Evolutionary conservation across 2,797 vertebrate genomes (phyloP).

Genomic region (Enoplosus armatus): DNA sequence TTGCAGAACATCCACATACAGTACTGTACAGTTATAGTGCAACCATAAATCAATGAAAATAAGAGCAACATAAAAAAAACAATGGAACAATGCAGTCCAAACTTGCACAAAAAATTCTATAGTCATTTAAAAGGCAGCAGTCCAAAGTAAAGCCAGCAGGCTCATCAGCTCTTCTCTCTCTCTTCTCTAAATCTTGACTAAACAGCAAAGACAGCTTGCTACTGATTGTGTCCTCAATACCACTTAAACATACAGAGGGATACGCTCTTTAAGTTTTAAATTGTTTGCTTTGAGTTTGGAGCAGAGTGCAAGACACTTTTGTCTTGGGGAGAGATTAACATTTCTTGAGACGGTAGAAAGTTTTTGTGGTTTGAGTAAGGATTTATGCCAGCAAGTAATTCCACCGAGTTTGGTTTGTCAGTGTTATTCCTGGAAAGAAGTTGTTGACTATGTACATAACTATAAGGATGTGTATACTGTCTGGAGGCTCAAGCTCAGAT

Average conservation of each 20-base stretch:
- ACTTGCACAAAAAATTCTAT: not conserved
- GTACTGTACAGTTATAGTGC: not conserved
- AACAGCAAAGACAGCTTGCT: slow-evolving; percentile 44
- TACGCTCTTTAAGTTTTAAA: slow-evolving; percentile 24
- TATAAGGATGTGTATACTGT: slow-evolving; percentile 16
- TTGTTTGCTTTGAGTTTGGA: slow-evolving; percentile 28
- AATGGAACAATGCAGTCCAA: not conserved
- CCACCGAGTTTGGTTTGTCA: slow-evolving; percentile 10
- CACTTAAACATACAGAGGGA: slow-evolving; percentile 32
- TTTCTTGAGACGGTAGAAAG: slow-evolving; percentile 19
- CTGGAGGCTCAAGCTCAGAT: slow-evolving; percentile 5
- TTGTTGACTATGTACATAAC: slow-evolving; percentile 30
- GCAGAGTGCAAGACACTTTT: slow-evolving; percentile 16
- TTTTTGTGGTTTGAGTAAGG: not conserved
- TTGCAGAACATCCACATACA: not conserved
- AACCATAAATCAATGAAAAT: not conserved
- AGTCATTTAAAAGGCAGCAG: not conserved
- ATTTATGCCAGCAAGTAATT: slow-evolving; percentile 3
- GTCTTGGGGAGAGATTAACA: slow-evolving; percentile 10
- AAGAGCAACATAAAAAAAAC: not conserved
- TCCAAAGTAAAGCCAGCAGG: slow-evolving; percentile 8
- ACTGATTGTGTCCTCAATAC: slow-evolving; percentile 16
- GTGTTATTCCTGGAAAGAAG: slow-evolving; percentile 11
- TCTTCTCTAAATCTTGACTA: slow-evolving; percentile 36
- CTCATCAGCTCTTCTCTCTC: not conserved